These are phyloP conservation scores for Sorex maritimensis DNA, from an alignment of 2,797 vertebrate genomes.

Conservation along the genomic window DNA sequence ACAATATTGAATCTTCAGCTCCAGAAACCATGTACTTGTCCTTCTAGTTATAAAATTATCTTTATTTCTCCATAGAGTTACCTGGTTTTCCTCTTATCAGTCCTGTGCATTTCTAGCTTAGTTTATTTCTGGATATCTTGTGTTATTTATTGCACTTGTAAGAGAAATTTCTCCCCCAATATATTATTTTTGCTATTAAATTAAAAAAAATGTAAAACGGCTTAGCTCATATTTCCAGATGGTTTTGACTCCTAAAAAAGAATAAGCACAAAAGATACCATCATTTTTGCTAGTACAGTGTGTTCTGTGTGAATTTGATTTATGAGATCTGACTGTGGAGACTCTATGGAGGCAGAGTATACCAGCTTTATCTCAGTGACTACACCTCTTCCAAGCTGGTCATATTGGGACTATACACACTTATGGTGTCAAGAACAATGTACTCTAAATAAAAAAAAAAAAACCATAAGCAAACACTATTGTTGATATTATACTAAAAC, in stretches of 20 bases:
- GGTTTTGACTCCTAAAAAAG: slow-evolving; percentile 73
- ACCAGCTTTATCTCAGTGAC: slow-evolving; percentile 62
- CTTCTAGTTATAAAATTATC: slow-evolving; percentile 60
- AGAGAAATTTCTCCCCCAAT: not conserved
- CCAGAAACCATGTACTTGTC: slow-evolving; percentile 44
- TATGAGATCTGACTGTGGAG: slow-evolving; percentile 61
- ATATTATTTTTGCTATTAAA: slow-evolving; percentile 53
- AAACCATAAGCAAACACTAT: not conserved
- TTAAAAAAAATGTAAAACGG: slow-evolving; percentile 42
- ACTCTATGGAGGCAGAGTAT: slow-evolving; percentile 72
- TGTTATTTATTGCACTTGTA: slow-evolving; percentile 47
- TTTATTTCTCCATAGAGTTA: not conserved
- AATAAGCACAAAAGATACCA: slow-evolving; percentile 59
- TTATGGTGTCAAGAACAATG: slow-evolving; percentile 66
- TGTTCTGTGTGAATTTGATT: slow-evolving; percentile 70
- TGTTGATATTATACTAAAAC: slow-evolving; percentile 19
- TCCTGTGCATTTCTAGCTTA: not conserved
- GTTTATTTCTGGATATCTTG: slow-evolving; percentile 23
- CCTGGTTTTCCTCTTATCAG: slow-evolving; percentile 1
- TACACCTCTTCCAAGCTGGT: slow-evolving; percentile 52
- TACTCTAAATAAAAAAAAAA: slow-evolving; percentile 49
- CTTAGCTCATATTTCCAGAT: slow-evolving; percentile 65
- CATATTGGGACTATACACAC: slow-evolving; percentile 52
- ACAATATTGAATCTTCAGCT: slow-evolving; percentile 47
- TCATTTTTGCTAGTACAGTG: slow-evolving; percentile 77